Base-by-base conservation (phyloP, 2,888 invertebrate species). In the Cosmia pyralina region DNA sequence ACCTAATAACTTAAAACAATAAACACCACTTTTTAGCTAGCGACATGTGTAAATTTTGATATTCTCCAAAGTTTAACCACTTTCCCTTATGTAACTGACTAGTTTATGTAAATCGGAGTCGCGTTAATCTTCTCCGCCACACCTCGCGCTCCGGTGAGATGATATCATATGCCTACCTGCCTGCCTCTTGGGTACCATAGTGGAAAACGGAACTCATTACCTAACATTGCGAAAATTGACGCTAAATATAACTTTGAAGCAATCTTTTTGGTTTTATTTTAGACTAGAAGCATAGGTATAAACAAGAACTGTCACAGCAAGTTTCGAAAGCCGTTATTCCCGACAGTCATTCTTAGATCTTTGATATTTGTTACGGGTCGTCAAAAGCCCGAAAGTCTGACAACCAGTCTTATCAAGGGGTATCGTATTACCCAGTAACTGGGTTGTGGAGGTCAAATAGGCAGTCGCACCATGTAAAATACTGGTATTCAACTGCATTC, bases 31-130 rank as follows among this genome's bases (percentile, higher is more conserved):
- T 74, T 69, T 71, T 58, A 75, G 50, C 60, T 59, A 77, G 58
- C 59, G 70, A 71, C 72, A 81, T 71, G 84, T 80, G 84, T 87
- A 81, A 86, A 82, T 82, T 87, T 83, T 80, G 75, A 83, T 79
- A 83, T 82, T 81, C 73, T 70, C 74, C 72, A 79, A 83, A 82
- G 84, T 85, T 85, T 81, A 84, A 85, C 85, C 86, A 87, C 91
- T 91, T 91, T 91, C 90, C 69, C 89, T 90, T 90, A 85, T 87
- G 83, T 89, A 91, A 91, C 82, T 72, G 75, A 68, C 77, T 84
- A 81, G 84, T 89, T 90, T 87, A 90, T 88, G 90, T 88, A 85
- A 88, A 90, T 87, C 67, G 64, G 81, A 77, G 75, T 69, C 71
- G 72, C 68, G 88, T 84, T 79, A 81, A 87, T 83, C 82, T 84